A percentile compares a stretch with the other conserved stretches of the same genome.
Conservation (phyloP, 2,797 vertebrate genomes). For the Ctenopoma kingsleyae region DNA sequence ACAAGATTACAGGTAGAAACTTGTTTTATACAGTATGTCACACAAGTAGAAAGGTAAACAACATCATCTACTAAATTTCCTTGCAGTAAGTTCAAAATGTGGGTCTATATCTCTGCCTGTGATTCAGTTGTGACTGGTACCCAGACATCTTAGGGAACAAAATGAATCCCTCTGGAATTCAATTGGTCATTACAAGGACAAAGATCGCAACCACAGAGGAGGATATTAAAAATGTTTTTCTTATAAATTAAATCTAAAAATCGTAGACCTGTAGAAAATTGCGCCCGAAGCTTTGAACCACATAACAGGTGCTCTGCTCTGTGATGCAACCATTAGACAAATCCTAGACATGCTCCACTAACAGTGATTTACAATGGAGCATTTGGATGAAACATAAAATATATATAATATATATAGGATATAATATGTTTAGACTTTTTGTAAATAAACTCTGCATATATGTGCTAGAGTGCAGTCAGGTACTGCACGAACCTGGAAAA, state of each 20-base stretch:
- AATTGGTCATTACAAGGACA: slow-evolving; percentile 17
- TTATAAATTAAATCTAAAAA: too few species aligned
- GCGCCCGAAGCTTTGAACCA: slow-evolving; percentile 16
- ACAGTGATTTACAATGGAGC: slow-evolving; percentile 21
- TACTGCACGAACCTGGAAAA: slow-evolving; percentile 34
- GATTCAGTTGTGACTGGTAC: slow-evolving; percentile 35
- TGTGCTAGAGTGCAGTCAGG: slow-evolving; percentile 9
- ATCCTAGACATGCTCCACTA: slow-evolving; percentile 12
- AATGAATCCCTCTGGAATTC: slow-evolving; percentile 46
- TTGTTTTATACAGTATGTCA: background rate
- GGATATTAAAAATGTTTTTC: slow-evolving; percentile 18
- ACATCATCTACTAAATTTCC: slow-evolving; percentile 4
- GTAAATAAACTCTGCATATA: slow-evolving; percentile 28
- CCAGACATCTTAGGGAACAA: slow-evolving; percentile 54
- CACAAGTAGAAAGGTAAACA: slow-evolving; percentile 10
- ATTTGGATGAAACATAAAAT: slow-evolving; percentile 15
- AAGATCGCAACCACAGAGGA: slow-evolving; percentile 32
- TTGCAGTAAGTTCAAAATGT: slow-evolving; percentile 7
- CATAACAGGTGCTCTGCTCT: slow-evolving; percentile 18
- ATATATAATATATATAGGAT: too few species aligned
- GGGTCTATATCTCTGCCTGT: slow-evolving; percentile 46
- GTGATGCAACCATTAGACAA: slow-evolving; percentile 29
- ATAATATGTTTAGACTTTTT: slow-evolving; percentile 14
- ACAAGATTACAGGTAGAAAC: slow-evolving; percentile 3
- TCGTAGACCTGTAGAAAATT: background rate